Base-by-base conservation (phyloP, 1,140 invertebrate species). In the Chymomyza costata region DNA sequence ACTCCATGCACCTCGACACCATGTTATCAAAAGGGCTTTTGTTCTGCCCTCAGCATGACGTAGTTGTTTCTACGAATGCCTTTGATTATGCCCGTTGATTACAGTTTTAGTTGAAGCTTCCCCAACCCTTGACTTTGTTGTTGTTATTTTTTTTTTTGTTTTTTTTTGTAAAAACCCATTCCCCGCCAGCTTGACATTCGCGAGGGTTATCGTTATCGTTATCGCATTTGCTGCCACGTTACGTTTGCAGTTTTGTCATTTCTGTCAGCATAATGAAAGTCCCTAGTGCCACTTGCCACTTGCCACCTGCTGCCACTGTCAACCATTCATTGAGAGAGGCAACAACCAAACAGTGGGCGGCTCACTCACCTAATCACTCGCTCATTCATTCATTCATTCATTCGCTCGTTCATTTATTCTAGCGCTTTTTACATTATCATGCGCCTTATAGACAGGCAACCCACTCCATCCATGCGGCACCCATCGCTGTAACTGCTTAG, bases 221-320 rank as follows among this genome's bases (percentile, higher is more conserved):
- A 76, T 76, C 69, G 51, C 59, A 65, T 53, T 74, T 65, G 55
- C 62, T 65, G 56, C 56, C 34, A 56, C 66, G 67, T 65, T 71
- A 70, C 57, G 16, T 56, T 55, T 48, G 45, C 50, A 49, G n/a
- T 31, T 43, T 32, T 57, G 62, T 70, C 66, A 71, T 47, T 70
- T 65, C 52, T 62, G 68, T 67, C 59, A 73, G 62, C 70, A 66
- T 65, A 65, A 76, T 69, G 61, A 52, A 76, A 56, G 59, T 52
- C 49, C 40, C 45, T 21, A 51, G 35, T 51, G 30, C 45, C 41
- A 39, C 52, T 49, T 55, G 64, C 54, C 52, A 56, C 44, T 45
- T 67, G 64, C 54, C 51, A 63, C 50, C 34, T 66, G 63, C 61
- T 32, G 31, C 43, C 18, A 13, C n/a, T 35, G 15, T 31, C 13